Base-by-base conservation (phyloP, 2,113 vertebrate species). In the Tragelaphus scriptus region DNA sequence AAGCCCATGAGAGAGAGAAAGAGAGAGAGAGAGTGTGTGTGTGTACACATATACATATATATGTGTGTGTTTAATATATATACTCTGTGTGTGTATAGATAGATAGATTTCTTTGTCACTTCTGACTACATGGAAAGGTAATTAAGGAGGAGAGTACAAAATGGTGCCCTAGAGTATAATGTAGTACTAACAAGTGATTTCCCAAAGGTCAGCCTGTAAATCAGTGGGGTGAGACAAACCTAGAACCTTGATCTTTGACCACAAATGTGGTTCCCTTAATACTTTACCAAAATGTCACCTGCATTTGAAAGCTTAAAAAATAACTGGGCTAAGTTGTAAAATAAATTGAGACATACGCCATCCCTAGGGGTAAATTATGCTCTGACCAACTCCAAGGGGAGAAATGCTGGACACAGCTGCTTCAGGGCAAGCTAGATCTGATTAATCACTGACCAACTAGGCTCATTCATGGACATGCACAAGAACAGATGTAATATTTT, bases 211-310 rank as follows among this genome's bases (percentile, higher is more conserved):
- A 90, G 2, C 75, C 68, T 79, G 49, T 55, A 91, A 71, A 95
- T 91, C 63, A 97, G 14, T 23, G 23, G 58, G 6, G 47, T 21
- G 11, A 91, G 21, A 96, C 25, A 94, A 80, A 95, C 30, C 82
- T 98, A 92, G 86, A 97, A 96, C 91, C 16, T 97, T 96, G 63
- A 97, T 97, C 85, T 96, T 96, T 94, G n/a, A 88, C 79, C 58
- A 91, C 36, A 80, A 95, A 32, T 26, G 87, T 87, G 25, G 30
- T 87, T 75, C 93, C 59, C 56, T 91, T 92, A 91, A 68, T 91
- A 68, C 56, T 93, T 96, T 47, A 94, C 86, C 63, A 97, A 96
- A 89, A 92, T 81, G 55, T 95, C 88, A 96, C 75, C 56, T 97
- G 47, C 5, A 71, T 91, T 93, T 91, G 68, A 91, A 96, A 91